phyloP scores from a whole-genome alignment of 2,113 vertebrate genomes.

The Notothenia rossii region DNA sequence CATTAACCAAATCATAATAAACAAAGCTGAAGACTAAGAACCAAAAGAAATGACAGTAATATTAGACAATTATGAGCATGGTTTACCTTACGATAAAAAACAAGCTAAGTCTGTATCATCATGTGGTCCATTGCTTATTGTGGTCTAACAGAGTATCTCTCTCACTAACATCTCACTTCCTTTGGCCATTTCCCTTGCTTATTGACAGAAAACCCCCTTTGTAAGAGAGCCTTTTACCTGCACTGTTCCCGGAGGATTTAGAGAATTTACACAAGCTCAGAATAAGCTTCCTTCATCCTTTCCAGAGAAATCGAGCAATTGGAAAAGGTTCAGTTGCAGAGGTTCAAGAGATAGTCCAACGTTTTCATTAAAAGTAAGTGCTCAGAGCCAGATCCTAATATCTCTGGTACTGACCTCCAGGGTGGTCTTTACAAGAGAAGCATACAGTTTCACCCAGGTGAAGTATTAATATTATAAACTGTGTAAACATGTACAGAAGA shows the following conservation, averaged over 20 bases:
- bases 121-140: neutral
- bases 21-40: constrained; percentile 29
- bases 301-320: constrained; percentile 38
- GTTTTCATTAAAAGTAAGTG: constrained; percentile 57
- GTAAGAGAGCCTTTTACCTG: constrained; percentile 60
- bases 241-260: constrained; percentile 59
- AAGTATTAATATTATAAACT: constrained; percentile 5
- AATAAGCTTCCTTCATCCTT: constrained; percentile 50
- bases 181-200: constrained; percentile 22
- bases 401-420: constrained; percentile 7
- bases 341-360: constrained; percentile 52
- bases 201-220: constrained; percentile 57
- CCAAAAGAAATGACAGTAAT: neutral
- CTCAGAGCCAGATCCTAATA: constrained; percentile 4
- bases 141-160: neutral
- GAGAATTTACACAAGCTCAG: constrained; percentile 60
- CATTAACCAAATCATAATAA: constrained; percentile 28
- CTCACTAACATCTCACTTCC: constrained; percentile 26
- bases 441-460: neutral
- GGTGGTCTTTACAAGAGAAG: constrained; percentile 17
- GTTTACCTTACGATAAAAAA: constrained; percentile 9
- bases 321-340: constrained; percentile 57
- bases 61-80: constrained; percentile 3
- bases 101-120: neutral
- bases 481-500: neutral